Percentiles rank a stretch among this genome's conserved stretches.
These are phyloP conservation scores for Coryphaenoides rupestris DNA, from an alignment of 2,113 vertebrate genomes.

Conservation along the genomic window DNA sequence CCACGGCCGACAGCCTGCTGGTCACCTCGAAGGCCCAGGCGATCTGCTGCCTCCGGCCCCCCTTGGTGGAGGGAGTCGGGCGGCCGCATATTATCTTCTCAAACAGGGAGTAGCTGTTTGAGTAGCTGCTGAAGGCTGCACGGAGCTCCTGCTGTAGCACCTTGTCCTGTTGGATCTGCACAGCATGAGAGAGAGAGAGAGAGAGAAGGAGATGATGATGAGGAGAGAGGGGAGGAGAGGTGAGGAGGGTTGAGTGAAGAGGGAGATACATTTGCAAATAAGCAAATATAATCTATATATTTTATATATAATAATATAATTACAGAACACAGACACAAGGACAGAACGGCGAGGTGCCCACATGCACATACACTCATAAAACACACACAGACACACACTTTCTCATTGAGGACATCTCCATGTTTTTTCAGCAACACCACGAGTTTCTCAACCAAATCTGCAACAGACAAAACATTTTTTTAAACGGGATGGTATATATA, in stretches of 20 bases:
- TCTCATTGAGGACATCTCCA: constrained; percentile 35
- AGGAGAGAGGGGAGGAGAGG: background rate
- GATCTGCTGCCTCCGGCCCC: constrained; percentile 23
- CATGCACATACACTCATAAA: constrained; percentile 1
- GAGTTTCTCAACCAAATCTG: constrained; percentile 25
- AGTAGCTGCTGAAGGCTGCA: constrained; percentile 3
- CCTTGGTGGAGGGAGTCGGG: no score
- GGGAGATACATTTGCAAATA: background rate
- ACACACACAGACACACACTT: constrained; percentile 21
- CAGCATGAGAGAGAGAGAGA: background rate
- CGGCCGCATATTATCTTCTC: constrained; percentile 23
- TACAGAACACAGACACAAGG: no score
- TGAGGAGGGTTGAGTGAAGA: no score
- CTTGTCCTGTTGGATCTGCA: constrained; percentile 28
- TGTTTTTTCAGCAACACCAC: constrained; percentile 34
- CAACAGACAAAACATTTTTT: background rate
- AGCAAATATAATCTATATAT: no score
- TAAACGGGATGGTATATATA: background rate
- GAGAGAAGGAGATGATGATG: background rate
- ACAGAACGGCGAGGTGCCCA: background rate
- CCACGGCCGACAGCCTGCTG: constrained; percentile 26
- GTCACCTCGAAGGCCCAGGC: constrained; percentile 48
- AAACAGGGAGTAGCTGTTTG: constrained; percentile 37
- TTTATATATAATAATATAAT: no score
- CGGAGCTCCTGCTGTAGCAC: constrained; percentile 20